These are phyloP conservation scores for Girardinichthys multiradiatus DNA, from an alignment of 2,113 vertebrate genomes.

Conservation along the genomic window DNA sequence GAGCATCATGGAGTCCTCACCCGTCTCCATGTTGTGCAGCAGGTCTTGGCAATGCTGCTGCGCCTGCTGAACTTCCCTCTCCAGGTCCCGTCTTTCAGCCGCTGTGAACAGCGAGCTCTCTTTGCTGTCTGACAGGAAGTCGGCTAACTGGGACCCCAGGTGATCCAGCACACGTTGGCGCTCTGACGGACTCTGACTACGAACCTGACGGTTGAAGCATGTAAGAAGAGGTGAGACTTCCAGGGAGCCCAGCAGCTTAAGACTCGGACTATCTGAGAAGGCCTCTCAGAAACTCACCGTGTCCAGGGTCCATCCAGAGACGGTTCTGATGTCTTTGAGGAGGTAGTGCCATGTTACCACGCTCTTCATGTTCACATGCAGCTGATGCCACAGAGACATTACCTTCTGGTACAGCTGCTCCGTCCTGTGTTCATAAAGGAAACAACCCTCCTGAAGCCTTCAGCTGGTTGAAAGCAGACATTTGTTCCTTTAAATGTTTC, in stretches of 20 bases:
- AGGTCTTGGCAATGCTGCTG: constrained; percentile 88
- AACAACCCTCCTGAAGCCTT: neutral
- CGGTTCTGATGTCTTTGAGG: constrained; percentile 86
- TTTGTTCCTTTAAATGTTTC: neutral
- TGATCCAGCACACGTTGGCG: constrained; percentile 86
- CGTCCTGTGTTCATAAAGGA: constrained; percentile 75
- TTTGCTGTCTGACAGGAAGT: constrained; percentile 91
- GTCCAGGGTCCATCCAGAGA: constrained; percentile 91
- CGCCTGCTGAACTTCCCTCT: constrained; percentile 87
- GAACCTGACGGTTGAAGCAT: constrained; percentile 76
- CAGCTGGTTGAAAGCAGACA: neutral
- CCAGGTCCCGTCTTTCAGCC: constrained; percentile 84
- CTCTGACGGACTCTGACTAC: constrained; percentile 82
- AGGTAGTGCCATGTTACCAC: constrained; percentile 97
- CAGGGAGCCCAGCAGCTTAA: neutral
- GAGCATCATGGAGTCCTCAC: constrained; percentile 67
- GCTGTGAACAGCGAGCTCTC: constrained; percentile 89
- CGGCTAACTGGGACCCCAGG: constrained; percentile 87
- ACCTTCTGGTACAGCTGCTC: constrained; percentile 98
- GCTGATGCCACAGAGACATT: constrained; percentile 97
- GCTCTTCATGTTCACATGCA: constrained; percentile 96
- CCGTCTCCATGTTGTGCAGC: constrained; percentile 90
- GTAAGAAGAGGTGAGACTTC: neutral
- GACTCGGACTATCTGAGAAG: neutral
- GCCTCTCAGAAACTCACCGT: constrained; percentile 76